Base-by-base conservation (phyloP, 1,140 invertebrate species). In the Halotydeus destructor region DNA sequence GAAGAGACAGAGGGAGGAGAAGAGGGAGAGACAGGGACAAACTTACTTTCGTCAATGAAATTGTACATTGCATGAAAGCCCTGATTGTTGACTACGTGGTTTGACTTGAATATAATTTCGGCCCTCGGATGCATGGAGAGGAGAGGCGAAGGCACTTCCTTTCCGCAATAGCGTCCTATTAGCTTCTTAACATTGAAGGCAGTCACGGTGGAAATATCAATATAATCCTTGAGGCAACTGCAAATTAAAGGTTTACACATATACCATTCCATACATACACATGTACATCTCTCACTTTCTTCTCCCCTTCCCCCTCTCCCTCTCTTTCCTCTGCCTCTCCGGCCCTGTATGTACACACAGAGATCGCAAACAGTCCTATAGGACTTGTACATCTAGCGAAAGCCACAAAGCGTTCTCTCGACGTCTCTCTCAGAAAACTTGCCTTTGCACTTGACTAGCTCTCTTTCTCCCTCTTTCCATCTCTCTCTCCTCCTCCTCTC, bases 41-140 rank as follows among this genome's bases (percentile, higher is more conserved):
- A 40, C 48, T 49, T 50, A 59, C 58, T 54, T 56, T 60, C 59
- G 40, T 60, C 54, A 31, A 52, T 45, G 34, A 60, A 60, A 38
- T 57, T 51, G 44, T 56, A 60, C 16, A 44, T 47, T 8, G 52
- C 59, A 27, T 47, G 47, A 44, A 60, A 60, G 8, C 59, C 59
- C 32, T 31, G 27, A 38, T 46, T 42, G 23, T 57, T 55, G 14
- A 52, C 43, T 26, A 54, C 56, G 28, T 57, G 53, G 43, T 60
- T 58, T 27, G 59, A 51, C 25, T 50, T 46, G 44, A 60, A 60
- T 19, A 55, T 52, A 2, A 60, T 47, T 49, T 60, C 58, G 4
- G 52, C 49, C 26, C 44, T 50, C 11, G 59, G 57, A 44, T 59
- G 54, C 46, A 61, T 54, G 12, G 57, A 48, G 1, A 55, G 39